These are phyloP conservation scores for Aphaenogaster rudis DNA, from an alignment of 1,140 invertebrate species.

Conservation along the genomic window DNA sequence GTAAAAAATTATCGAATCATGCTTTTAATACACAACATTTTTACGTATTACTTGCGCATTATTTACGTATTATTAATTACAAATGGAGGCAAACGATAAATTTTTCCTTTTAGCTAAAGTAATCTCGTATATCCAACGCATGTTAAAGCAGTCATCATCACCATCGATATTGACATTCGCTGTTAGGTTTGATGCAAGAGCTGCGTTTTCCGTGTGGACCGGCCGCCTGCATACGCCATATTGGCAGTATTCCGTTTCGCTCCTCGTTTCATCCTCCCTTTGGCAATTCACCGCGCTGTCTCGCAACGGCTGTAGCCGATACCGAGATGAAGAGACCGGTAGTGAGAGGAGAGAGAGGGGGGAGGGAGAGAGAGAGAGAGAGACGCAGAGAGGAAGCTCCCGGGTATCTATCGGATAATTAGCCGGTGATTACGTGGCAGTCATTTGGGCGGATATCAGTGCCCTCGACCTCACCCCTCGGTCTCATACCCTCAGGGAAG, in stretches of 20 bases:
- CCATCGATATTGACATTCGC: constrained; percentile 66
- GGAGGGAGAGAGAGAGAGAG: constrained; percentile 9
- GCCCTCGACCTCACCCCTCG: constrained; percentile 75
- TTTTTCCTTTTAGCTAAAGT: background rate
- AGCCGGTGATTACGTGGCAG: constrained; percentile 86
- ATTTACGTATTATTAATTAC: background rate
- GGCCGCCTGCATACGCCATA: constrained; percentile 74
- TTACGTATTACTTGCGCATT: background rate
- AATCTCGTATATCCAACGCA: background rate
- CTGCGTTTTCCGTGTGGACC: constrained; percentile 25
- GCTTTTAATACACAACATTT: background rate
- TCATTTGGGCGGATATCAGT: constrained; percentile 84
- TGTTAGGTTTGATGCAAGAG: constrained; percentile 56
- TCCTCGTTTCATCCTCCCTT: constrained; percentile 71
- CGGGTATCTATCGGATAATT: constrained; percentile 86
- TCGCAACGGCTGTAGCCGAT: constrained; percentile 75
- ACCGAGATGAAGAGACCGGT: constrained; percentile 65
- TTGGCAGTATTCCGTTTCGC: constrained; percentile 72
- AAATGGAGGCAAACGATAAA: background rate
- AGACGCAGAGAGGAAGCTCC: constrained; percentile 69
- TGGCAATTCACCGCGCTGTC: constrained; percentile 45
- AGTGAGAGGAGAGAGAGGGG: constrained; percentile 17
- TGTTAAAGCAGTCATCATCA: constrained; percentile 15
- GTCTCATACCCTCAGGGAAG: constrained; percentile 70
- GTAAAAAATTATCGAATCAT: background rate